Base-by-base conservation (phyloP, 92 coral and sea anemone species). In the Pocillopora grandis region DNA sequence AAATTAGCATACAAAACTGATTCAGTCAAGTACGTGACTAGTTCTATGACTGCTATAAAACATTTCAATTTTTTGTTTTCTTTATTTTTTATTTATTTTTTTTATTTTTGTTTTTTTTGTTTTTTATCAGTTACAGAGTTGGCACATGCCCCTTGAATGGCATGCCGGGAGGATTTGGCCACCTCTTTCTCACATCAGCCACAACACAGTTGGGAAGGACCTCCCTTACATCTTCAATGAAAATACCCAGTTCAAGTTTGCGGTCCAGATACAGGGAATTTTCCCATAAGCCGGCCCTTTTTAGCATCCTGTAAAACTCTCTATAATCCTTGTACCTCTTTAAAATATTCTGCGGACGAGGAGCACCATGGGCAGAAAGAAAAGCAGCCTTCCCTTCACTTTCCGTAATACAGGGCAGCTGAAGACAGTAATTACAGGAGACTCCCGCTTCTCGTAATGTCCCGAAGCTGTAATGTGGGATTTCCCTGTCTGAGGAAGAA, bases 151-250 rank as follows among this genome's bases (percentile, higher is more conserved):
- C 90, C 67, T 49, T 65, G 78, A 76, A 88, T 36, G 90, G 90
- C 64, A 88, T 74, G 19, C 76, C 79, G 48, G 87, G 87, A 63
- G 90, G 90, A 56, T 88, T 88, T 35, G 90, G 87, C 87, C 87
- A 88, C 17, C 87, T 67, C 49, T 57, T 77, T 37, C 90, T 37
- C 0, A 88, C 80, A 68, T 88, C 83, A 12, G 68, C 72, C 10
- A 82, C 87, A 37, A 76, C 84, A 27, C 90, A 88, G 65, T 68
- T 60, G 27, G 87, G 87, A 79, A 88, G 67, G n/a, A 88, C 87
- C 64, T 88, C 90, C n/a, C 87, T 68, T 49, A 82, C 77, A 62
- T 62, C 66, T 0, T 62, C 66, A 12, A 62, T 62, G 20, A 12
- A 16, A 62, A 13, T 12, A 13, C 66, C 66, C 8, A 62, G 21